Base-by-base conservation (phyloP, 1,140 invertebrate genomes). In the Drosophila paulistorum region DNA sequence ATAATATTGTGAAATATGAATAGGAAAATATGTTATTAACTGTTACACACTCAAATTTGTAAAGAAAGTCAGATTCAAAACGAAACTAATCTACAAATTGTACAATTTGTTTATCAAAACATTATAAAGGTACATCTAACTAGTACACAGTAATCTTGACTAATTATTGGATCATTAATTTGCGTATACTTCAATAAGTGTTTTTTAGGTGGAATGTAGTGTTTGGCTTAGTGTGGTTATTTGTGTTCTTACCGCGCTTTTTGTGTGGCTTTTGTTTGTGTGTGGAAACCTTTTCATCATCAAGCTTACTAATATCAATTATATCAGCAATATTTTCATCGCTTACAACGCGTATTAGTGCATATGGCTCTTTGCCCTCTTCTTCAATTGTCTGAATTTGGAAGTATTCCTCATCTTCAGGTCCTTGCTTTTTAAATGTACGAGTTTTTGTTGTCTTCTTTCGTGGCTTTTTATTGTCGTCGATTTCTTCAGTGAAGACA, bases 381-480 rank as follows among this genome's bases (percentile, higher is more conserved):
- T 93, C 92, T 70, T 93, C 92, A 20, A 93, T 65, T 14, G 92
- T 92, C 71, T 84, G 76, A 65, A 93, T 91, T 84, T 93, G 91
- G 62, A 90, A 92, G 59, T 82, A 87, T 81, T 93, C 81, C 6
- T 91, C 86, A 20, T 91, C 81, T 3, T 81, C 65, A 1, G 90
- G 87, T 10, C 74, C 71, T 54, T 87, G 83, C 58, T 90, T 93
- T 66, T 91, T 92, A 26, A 90, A 91, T 63, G 85, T 87, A 51
- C 86, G 58, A 3, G 84, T 92, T 81, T 92, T 92, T 0, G 91
- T 90, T 11, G 77, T 85, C 81, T 91, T 92, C 33, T 91, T 91
- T 67, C 69, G 83, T 3, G 91, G 90, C 63, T 90, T 92, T 35
- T 92, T 91, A 61, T 91, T 81, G 42, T 91, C 71, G 3, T 90